Percentiles rank a stretch among this genome's conserved stretches.
Conservation (phyloP, 2,888 invertebrate genomes). For the Drosophila pegasa region DNA sequence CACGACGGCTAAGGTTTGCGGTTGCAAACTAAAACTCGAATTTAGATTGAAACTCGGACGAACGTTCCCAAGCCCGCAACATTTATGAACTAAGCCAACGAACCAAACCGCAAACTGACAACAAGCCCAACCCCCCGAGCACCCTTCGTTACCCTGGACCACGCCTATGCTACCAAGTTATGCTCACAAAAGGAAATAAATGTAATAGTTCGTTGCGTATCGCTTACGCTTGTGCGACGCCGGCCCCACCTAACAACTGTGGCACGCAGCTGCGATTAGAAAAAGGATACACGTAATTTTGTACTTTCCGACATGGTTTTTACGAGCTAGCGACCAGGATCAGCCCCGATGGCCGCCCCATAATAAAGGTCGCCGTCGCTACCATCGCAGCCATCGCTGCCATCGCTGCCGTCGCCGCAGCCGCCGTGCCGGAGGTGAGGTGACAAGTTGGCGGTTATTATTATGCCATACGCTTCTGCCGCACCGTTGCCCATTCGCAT, state of each 20-base stretch:
- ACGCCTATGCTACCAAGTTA: conserved; percentile 35
- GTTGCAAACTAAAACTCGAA: conserved; percentile 14
- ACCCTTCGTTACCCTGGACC: background rate
- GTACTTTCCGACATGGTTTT: conserved; percentile 64
- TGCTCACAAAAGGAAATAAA: conserved; percentile 61
- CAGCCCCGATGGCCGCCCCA: conserved; percentile 21
- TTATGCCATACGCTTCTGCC: conserved; percentile 67
- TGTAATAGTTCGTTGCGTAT: conserved; percentile 70
- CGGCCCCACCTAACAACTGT: background rate
- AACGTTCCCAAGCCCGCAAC: conserved; percentile 50
- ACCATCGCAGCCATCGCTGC: no score
- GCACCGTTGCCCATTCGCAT: conserved; percentile 33
- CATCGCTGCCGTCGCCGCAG: no score
- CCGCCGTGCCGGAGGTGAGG: conserved; percentile 56
- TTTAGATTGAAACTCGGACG: conserved; percentile 33
- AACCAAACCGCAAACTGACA: conserved; percentile 65
- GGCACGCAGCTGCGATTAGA: conserved; percentile 69
- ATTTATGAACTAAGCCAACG: conserved; percentile 70
- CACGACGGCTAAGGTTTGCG: background rate
- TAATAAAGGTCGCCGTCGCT: conserved; percentile 59
- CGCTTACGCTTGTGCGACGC: conserved; percentile 17
- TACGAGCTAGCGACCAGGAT: conserved; percentile 52
- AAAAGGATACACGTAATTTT: conserved; percentile 80
- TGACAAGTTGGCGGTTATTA: conserved; percentile 79
- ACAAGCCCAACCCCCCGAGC: background rate